Conservation (phyloP, 2,797 vertebrate genomes). For the Chaetophractus vellerosus region DNA sequence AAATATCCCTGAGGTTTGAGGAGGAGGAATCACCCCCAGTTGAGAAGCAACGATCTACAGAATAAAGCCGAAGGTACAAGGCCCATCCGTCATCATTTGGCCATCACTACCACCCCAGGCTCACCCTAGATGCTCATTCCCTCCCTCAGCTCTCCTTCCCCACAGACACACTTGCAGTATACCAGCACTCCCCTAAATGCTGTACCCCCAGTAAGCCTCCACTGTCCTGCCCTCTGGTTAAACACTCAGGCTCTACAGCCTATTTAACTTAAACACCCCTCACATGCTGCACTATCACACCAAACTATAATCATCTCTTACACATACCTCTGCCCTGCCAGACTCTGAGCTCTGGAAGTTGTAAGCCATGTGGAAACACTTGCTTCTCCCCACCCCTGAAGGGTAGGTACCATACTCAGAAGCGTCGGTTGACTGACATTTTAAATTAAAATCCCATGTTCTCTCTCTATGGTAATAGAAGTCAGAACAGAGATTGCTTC, state of each 20-base stretch:
- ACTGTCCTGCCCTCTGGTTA: not conserved
- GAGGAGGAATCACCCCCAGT: not conserved
- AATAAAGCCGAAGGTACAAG: not conserved
- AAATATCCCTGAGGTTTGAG: not conserved
- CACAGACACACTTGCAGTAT: not conserved
- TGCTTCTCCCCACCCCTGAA: not conserved
- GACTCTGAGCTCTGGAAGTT: not conserved
- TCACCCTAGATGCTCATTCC: not conserved
- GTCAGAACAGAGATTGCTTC: not conserved
- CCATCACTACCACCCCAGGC: too few relatives aligned
- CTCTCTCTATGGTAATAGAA: not conserved
- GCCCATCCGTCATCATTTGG: not conserved
- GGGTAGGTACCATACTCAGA: not conserved
- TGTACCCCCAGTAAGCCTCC: not conserved
- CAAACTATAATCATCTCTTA: not conserved
- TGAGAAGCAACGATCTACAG: not conserved
- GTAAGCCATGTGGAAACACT: not conserved
- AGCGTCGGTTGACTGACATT: not conserved
- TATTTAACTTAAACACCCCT: not conserved
- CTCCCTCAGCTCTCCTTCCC: not conserved
- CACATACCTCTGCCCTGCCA: not conserved
- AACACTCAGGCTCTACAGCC: not conserved
- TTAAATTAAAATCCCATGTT: constrained; percentile 11
- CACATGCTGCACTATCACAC: not conserved
- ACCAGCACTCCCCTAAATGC: not conserved